phyloP scores from a whole-genome alignment of 1,140 invertebrate genomes.

The Drosophila pseudoananassae region DNA sequence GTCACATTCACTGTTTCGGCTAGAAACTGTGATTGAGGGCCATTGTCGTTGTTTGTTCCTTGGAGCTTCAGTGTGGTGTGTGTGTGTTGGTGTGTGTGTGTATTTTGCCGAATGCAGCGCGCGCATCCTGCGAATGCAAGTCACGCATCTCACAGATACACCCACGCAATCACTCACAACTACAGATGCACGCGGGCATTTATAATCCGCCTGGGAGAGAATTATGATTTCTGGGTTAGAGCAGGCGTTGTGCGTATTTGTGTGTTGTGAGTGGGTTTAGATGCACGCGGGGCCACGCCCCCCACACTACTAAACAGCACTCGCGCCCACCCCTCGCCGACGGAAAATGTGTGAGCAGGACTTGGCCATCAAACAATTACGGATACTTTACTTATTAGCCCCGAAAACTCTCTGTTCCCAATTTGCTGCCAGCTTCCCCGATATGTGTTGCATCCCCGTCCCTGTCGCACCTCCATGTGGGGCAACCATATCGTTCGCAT shows the following conservation, averaged over 20 bases:
- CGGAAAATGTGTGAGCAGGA: background rate
- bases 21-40: slow-evolving; percentile 36
- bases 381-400: slow-evolving; percentile 40
- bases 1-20: background rate
- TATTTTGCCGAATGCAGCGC: slow-evolving; percentile 26
- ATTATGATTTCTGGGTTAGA: slow-evolving; percentile 37
- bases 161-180: slow-evolving; percentile 4
- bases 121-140: slow-evolving; percentile 47
- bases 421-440: background rate
- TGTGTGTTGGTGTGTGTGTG: slow-evolving; percentile 9
- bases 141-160: slow-evolving; percentile 36
- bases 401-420: slow-evolving; percentile 19
- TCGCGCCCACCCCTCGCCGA: background rate
- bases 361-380: slow-evolving; percentile 40
- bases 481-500: background rate
- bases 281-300: slow-evolving; percentile 21
- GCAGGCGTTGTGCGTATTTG: background rate
- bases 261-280: background rate
- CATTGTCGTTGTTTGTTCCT: slow-evolving; percentile 29
- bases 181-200: slow-evolving; percentile 8
- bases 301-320: background rate
- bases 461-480: background rate
- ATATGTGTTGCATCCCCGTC: slow-evolving; percentile 1
- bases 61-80: slow-evolving; percentile 16
- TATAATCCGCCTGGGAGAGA: slow-evolving; percentile 13